Base-by-base conservation (phyloP, 1,140 invertebrate species). In the Pectinophora gossypiella region DNA sequence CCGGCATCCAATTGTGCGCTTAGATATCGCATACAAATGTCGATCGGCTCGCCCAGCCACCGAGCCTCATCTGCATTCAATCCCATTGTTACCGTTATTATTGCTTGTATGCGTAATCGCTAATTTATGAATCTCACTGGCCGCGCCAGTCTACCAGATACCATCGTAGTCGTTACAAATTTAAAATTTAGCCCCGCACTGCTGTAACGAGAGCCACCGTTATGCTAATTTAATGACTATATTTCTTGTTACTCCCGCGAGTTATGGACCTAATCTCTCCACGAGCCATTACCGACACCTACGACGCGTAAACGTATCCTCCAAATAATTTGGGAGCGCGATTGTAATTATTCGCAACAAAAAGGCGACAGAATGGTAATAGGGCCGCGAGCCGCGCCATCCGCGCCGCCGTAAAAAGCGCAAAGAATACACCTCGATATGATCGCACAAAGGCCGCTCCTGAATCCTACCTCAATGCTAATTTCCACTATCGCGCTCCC, bases 381-480 rank as follows among this genome's bases (percentile, higher is more conserved):
- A 78, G 68, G 82, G 76, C 64, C 65, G 72, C 65, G 61, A 56
- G 61, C 63, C 71, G 67, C 72, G 10, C 6, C 7, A 10, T 15
- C 6, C 67, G 65, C 68, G 72, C 67, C 66, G 67, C 78, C 72
- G 76, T 85, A 85, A 83, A 84, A 84, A 84, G 82, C 84, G 77
- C 84, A 85, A 87, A 85, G 82, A 87, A 85, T 87, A 85, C 82
- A 84, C 78, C 84, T 85, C 80, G 84, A 87, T 87, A 85, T 85
- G 80, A 87, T 87, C 84, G 78, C 84, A 87, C 82, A 87, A 87
- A 85, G 72, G 75, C 78, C 81, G 76, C 81, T 83, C 70, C 80
- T 77, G 75, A 76, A 81, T 83, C 79, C 80, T 78, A 72, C 72
- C 78, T 85, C 84, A 76, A 87, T 87, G 84, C 84, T 87, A 87